These are phyloP conservation scores for Microplitis deprimator DNA, from an alignment of 2,888 invertebrate genomes.

Conservation along the genomic window DNA sequence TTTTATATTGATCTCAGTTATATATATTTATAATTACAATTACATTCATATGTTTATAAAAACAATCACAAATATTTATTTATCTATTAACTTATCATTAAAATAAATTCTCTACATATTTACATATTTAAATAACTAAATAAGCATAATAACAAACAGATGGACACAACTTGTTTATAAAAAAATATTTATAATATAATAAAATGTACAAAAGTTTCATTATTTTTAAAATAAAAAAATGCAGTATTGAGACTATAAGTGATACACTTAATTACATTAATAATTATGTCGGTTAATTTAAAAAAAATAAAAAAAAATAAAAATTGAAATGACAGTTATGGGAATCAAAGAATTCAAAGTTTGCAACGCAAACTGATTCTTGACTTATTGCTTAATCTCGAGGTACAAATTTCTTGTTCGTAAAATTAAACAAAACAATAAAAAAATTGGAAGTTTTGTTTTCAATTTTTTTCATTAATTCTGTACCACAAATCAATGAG, in stretches of 20 bases:
- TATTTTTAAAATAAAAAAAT: constrained; percentile 2
- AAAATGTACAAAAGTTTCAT: constrained; percentile 28
- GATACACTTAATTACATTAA: constrained; percentile 4
- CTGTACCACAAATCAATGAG: neutral
- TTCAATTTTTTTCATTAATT: neutral
- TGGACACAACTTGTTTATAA: constrained; percentile 53
- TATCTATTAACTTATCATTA: neutral
- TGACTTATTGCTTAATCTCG: constrained; percentile 50
- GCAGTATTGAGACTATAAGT: constrained; percentile 14
- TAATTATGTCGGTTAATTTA: constrained; percentile 10
- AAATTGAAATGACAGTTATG: constrained; percentile 34
- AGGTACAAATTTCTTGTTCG: neutral
- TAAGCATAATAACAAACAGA: constrained; percentile 41
- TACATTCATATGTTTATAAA: constrained; percentile 21
- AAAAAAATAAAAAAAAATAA: too few species aligned
- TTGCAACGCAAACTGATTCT: constrained; percentile 67
- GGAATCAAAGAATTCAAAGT: constrained; percentile 65
- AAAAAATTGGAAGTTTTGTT: neutral
- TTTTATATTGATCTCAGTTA: neutral
- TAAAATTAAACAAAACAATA: neutral
- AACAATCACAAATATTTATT: constrained; percentile 32
- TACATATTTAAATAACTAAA: constrained; percentile 19
- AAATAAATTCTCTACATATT: constrained; percentile 25
- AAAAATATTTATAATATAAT: constrained; percentile 28
- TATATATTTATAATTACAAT: constrained; percentile 13